Evolutionary conservation across 2,113 vertebrate species (phyloP).

Genomic region (Sciurus niger): DNA sequence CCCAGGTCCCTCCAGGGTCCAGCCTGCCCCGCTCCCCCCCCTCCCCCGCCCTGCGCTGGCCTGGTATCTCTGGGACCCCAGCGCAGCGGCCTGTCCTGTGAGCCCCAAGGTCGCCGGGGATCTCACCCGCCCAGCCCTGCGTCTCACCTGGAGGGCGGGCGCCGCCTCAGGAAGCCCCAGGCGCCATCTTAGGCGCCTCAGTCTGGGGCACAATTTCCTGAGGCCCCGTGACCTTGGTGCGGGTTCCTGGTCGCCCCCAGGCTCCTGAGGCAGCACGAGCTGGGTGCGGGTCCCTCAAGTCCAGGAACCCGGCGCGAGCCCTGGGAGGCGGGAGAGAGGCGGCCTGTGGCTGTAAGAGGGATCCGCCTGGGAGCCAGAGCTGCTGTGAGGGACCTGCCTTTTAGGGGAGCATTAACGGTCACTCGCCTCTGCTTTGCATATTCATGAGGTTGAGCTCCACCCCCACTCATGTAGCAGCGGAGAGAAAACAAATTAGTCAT

Average conservation of each 20-base stretch:
- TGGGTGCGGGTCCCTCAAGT: no score
- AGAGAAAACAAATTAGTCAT: no score
- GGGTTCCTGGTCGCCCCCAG: conserved; percentile 31
- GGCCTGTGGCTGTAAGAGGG: fast-evolving
- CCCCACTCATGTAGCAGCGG: no score
- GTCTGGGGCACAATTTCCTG: conserved; percentile 85
- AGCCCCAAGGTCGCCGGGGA: neutral
- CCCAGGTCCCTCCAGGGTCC: neutral
- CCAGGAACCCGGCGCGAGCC: no score
- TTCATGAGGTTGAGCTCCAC: neutral
- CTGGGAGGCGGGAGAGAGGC: neutral
- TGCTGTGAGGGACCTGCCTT: no score
- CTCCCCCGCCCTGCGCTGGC: fast-evolving
- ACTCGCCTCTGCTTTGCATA: neutral
- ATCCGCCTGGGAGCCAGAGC: fast-evolving
- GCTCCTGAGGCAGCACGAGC: no score
- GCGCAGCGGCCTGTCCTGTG: neutral
- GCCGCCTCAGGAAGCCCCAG: conserved; percentile 88
- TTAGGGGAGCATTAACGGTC: fast-evolving
- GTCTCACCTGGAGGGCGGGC: conserved; percentile 87
- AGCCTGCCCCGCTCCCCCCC: neutral
- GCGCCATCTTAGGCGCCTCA: conserved; percentile 87
- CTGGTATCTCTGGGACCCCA: neutral
- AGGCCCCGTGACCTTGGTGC: neutral
- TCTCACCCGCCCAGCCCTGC: no score